Evolutionary conservation across 2,113 vertebrate genomes (phyloP).

Genomic region (Dasyornis broadbenti): DNA sequence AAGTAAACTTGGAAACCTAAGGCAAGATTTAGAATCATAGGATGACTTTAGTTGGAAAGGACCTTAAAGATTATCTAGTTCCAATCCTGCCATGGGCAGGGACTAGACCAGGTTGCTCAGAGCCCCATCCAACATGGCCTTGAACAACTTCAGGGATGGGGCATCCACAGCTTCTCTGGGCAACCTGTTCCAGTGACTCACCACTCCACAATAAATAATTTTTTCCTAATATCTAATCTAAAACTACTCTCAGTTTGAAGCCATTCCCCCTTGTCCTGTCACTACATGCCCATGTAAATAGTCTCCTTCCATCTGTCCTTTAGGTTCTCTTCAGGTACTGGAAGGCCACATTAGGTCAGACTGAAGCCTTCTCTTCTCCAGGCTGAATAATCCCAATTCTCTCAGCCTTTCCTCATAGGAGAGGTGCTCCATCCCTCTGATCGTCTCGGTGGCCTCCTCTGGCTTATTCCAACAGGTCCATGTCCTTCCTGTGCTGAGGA

Average conservation of each 20-base stretch:
- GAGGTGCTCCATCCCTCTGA: background rate
- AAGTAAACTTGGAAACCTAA: background rate
- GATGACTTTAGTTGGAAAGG: background rate
- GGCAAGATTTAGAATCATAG: background rate
- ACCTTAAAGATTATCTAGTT: background rate
- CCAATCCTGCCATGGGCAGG: too few relatives aligned
- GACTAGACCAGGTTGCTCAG: background rate
- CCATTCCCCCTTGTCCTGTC: background rate
- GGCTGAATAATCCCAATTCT: background rate
- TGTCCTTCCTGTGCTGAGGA: background rate
- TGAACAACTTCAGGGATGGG: background rate
- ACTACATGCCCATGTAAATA: too few relatives aligned
- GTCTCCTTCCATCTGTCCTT: background rate
- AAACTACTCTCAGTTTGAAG: background rate
- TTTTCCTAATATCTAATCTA: background rate
- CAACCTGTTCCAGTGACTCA: background rate
- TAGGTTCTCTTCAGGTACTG: background rate
- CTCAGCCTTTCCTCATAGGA: background rate
- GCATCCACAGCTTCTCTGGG: background rate
- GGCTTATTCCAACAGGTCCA: accelerated
- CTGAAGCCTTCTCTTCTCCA: background rate
- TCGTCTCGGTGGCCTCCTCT: background rate
- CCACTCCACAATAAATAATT: background rate
- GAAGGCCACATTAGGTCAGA: background rate
- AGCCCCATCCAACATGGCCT: background rate